These are phyloP conservation scores for Grammomys surdaster DNA, from an alignment of 2,113 vertebrate species.

Conservation along the genomic window DNA sequence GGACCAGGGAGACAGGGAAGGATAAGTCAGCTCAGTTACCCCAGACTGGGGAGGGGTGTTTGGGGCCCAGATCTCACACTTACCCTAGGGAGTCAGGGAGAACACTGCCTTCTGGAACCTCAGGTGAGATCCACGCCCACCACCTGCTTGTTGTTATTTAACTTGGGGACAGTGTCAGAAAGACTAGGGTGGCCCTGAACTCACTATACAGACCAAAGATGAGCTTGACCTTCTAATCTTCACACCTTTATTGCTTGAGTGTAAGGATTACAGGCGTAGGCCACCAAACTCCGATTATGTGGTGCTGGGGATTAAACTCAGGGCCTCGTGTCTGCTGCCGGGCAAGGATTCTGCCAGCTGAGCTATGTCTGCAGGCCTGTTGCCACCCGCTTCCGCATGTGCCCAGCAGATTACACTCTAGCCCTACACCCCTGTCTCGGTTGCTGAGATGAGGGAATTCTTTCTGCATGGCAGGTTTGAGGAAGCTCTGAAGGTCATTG, in stretches of 20 bases:
- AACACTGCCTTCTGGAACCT: not conserved
- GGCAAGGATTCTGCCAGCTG: not conserved
- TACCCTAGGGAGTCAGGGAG: not conserved
- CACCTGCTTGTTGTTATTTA: not conserved
- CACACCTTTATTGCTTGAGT: not conserved
- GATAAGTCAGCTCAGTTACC: not conserved
- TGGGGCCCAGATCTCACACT: not conserved
- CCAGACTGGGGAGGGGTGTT: not conserved
- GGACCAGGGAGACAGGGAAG: not conserved
- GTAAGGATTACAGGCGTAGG: not conserved
- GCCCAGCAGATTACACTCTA: rapidly evolving
- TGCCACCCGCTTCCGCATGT: no score
- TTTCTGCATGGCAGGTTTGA: not conserved
- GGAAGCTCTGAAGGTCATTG: not conserved
- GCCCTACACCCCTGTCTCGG: rapidly evolving
- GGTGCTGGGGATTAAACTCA: not conserved
- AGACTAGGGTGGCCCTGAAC: not conserved
- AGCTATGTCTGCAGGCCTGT: not conserved
- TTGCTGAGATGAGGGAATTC: not conserved
- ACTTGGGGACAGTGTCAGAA: not conserved
- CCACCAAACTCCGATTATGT: not conserved
- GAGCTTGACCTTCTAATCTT: not conserved
- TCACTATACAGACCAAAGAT: not conserved
- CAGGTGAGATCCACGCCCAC: not conserved
- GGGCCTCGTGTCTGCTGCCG: not conserved